Conservation (phyloP, 2,113 vertebrate genomes). For the Sclerurus mexicanus region DNA sequence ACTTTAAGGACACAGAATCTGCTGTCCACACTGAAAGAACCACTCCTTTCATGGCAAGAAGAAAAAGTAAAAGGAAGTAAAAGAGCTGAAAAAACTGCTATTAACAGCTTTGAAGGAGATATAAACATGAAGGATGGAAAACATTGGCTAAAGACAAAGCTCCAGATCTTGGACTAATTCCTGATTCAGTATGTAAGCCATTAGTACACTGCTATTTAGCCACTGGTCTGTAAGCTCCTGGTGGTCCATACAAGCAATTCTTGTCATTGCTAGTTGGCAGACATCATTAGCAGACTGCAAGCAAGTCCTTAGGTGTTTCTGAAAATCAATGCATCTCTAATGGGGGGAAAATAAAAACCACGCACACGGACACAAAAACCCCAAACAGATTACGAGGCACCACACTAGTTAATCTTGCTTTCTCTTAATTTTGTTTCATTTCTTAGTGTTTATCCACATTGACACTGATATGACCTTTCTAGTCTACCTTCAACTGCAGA, state of each 20-base stretch:
- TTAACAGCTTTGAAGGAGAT: constrained; percentile 29
- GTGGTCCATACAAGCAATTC: not conserved
- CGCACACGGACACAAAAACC: not conserved
- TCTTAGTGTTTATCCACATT: not conserved
- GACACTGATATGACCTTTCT: not conserved
- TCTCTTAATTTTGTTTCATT: not conserved
- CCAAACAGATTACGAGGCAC: not conserved
- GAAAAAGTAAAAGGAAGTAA: not conserved
- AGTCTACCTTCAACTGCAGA: not conserved
- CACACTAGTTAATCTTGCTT: not conserved
- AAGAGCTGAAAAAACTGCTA: constrained; percentile 23
- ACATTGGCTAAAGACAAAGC: not conserved
- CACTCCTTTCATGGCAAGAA: not conserved
- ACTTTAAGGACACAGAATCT: not conserved
- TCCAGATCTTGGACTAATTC: not conserved
- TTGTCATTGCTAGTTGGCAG: not conserved
- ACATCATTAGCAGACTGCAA: not conserved
- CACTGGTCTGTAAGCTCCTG: not conserved
- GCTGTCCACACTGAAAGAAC: not conserved
- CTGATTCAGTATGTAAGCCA: not conserved
- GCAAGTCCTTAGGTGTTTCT: not conserved
- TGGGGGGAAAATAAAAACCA: rapidly evolving
- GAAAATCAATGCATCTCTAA: not conserved
- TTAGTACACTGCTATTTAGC: not conserved
- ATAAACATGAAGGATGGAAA: not conserved